These are phyloP conservation scores for Thomomys bottae DNA, from an alignment of 2,113 vertebrate species.

Conservation along the genomic window DNA sequence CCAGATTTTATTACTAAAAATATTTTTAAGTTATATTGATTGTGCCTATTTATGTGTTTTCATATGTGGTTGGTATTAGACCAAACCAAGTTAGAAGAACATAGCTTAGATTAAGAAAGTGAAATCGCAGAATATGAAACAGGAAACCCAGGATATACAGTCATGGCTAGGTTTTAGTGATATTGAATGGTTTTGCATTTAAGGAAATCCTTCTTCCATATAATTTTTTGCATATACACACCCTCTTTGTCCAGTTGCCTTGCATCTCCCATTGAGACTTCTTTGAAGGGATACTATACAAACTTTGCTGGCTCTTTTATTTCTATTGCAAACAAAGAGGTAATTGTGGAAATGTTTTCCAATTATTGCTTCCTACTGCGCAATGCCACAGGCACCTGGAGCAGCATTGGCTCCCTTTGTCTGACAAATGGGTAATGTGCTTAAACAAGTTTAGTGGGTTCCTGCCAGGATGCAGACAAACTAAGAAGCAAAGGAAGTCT, in stretches of 20 bases:
- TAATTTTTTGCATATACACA: background rate
- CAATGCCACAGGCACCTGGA: constrained; percentile 43
- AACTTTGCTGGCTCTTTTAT: constrained; percentile 69
- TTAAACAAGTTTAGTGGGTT: constrained; percentile 68
- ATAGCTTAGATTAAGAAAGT: constrained; percentile 47
- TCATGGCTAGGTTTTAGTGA: background rate
- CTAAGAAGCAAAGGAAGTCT: constrained; percentile 37
- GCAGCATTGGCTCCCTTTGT: constrained; percentile 53
- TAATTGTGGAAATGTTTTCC: constrained; percentile 69
- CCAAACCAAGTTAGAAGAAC: constrained; percentile 45
- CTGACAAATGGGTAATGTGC: constrained; percentile 74
- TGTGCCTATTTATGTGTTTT: background rate
- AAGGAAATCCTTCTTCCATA: constrained; percentile 75
- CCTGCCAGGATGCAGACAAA: constrained; percentile 55
- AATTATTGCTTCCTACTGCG: constrained; percentile 69
- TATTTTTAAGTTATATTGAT: background rate
- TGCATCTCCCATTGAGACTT: constrained; percentile 60
- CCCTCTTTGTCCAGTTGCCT: constrained; percentile 60
- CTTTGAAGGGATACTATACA: constrained; percentile 70
- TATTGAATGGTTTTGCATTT: constrained; percentile 50
- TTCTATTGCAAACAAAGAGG: constrained; percentile 36
- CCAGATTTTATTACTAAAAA: constrained; percentile 42
- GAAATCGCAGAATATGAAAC: constrained; percentile 24
- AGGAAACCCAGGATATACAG: background rate
- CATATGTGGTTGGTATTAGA: constrained; percentile 24